phyloP scores from a whole-genome alignment of 2,797 vertebrate species.

The Rhinophrynus dorsalis region DNA sequence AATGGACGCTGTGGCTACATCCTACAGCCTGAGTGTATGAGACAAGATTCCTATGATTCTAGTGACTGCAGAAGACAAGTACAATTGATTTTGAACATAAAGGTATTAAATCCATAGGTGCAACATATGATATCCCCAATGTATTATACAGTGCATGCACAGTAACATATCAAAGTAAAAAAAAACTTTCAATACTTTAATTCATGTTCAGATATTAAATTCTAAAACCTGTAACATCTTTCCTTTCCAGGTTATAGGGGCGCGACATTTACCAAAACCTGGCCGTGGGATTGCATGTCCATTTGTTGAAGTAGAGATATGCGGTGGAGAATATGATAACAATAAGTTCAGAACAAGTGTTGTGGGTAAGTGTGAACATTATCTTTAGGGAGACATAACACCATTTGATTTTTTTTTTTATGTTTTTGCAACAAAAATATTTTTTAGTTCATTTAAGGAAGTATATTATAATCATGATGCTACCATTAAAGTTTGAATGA shows the following conservation, averaged over 20 bases:
- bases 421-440: too few species aligned
- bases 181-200: too few species aligned
- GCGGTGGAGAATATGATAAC: conserved; percentile 84
- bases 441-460: too few species aligned
- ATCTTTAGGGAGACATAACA: too few species aligned
- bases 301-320: conserved; percentile 94
- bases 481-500: too few species aligned
- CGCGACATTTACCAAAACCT: conserved; percentile 89
- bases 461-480: too few species aligned
- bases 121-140: too few species aligned
- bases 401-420: too few species aligned
- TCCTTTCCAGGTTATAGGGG: conserved; percentile 83
- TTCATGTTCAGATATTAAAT: too few species aligned
- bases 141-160: too few species aligned
- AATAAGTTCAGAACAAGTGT: conserved; percentile 90
- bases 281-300: conserved; percentile 91
- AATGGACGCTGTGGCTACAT: conserved; percentile 88
- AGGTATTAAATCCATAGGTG: conserved; percentile 66
- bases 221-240: not conserved
- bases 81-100: conserved; percentile 77
- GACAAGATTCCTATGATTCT: conserved; percentile 79
- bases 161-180: too few species aligned
- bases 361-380: conserved; percentile 76
- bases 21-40: conserved; percentile 90
- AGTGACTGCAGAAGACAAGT: conserved; percentile 70